Evolutionary conservation across 2,113 vertebrate genomes (phyloP), one percentile per base, ranked within the genome.

Genomic region (Penelope pileata): DNA sequence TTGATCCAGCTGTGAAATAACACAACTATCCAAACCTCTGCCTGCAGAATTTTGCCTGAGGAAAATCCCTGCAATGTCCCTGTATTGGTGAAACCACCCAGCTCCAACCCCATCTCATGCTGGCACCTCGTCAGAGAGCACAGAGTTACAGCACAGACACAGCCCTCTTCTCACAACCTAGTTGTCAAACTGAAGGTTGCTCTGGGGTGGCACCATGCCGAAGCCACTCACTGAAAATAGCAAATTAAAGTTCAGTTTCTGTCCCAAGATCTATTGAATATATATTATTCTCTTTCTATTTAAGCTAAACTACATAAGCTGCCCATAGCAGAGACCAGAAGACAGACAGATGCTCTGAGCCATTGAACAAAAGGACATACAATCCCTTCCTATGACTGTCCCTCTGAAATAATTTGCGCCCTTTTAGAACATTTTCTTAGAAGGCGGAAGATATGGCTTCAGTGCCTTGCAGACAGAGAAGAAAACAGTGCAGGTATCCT

Each of bases 101-200:
- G 18, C 7, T 73, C 18, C 48, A 40, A 36, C 3, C 5, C 24
- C 11, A 45, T 26, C n/a, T 83, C n/a, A 9, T 0, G 0, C 24
- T 53, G 5, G 29, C 11, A 5, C 30, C 12, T 74, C 2, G 0
- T 54, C 27, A 70, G 36, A 54, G 3, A 22, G 29, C 36, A 58
- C 9, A 56, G 51, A 83, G 4, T n/a, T n/a, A n/a, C n/a, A n/a
- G 16, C 53, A 56, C 53, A 56, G 16, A 32, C 2, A 6, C 19
- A 85, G 22, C 26, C 13, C 27, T 68, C 48, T 60, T 73, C 58
- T 84, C 54, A 70, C 10, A 12, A 15, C 12, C 5, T 69, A 40
- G 48, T 48, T 73, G 53, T 27, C 45, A 73, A 68, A 77, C 4
- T 62, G 50, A 77, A 80, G 68, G 21, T 4, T 91, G 7, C 26